Evolutionary conservation across 2,797 vertebrate species (phyloP), one percentile per base, ranked within the genome.

Genomic region (Sebastes nivosus): DNA sequence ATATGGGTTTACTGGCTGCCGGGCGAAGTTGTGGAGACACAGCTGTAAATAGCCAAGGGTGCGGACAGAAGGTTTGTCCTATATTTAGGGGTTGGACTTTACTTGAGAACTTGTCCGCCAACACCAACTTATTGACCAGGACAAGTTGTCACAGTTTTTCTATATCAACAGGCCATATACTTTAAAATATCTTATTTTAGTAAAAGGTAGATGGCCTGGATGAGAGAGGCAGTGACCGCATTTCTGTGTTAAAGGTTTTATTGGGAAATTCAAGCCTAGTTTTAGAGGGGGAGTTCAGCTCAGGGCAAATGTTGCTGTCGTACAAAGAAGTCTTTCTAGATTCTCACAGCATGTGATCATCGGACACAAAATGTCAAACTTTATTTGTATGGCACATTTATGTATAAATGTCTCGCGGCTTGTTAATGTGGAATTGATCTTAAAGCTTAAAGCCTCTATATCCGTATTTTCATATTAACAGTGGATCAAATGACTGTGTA

Each of bases 11-110:
- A 79, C 58, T 88, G 86, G 81, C 86, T 81, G 84, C 80, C 36
- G 84, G 71, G 81, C 14, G 3, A 79, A 86, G 81, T 83, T 77
- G 79, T 68, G 82, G 88, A 89, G 91, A 84, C 85, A 80, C 72
- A 82, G 90, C 93, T 94, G 87, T 91, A 94, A 94, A 94, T 95
- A 94, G 92, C 89, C 71, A 64, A 80, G 89, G 90, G 91, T 93
- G 90, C 70, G 91, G 89, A 92, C 94, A 89, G 87, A 85, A 79
- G 80, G 77, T 86, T 93, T 82, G 75, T 78, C 87, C 93, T 95
- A 95, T 92, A 94, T 95, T 93, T 95, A 95, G 93, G 86, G 73
- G 83, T 81, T 80, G 70, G 61, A 87, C 81, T 84, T 86, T 74
- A 88, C 86, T 89, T 72, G 81, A 88, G 83, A 88, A 82, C 84